phyloP scores from a whole-genome alignment of 2,113 vertebrate genomes.

The Guaruba guarouba region DNA sequence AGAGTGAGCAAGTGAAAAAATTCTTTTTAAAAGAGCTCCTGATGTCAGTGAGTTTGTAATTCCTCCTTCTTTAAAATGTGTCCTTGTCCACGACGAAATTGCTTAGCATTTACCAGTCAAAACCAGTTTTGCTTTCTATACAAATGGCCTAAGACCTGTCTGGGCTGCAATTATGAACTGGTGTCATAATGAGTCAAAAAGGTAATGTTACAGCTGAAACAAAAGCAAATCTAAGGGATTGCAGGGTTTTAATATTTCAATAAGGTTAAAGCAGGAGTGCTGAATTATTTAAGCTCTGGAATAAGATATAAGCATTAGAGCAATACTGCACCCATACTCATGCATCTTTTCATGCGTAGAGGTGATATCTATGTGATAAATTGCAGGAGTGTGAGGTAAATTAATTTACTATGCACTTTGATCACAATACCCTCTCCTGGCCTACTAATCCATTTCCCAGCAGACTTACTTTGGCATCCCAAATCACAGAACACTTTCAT shows the following conservation, averaged over 20 bases:
- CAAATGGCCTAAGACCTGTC: not conserved
- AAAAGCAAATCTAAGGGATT: conserved; percentile 39
- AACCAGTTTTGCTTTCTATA: not conserved
- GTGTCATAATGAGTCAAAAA: conserved; percentile 5
- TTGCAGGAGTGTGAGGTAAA: conserved; percentile 45
- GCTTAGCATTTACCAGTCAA: not conserved
- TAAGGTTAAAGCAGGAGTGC: conserved; percentile 48
- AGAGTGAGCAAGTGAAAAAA: not conserved
- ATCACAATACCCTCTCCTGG: conserved; percentile 44
- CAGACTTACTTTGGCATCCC: not conserved
- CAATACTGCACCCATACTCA: conserved; percentile 27
- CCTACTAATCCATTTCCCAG: conserved; percentile 49
- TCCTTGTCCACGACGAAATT: not conserved
- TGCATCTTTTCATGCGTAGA: conserved; percentile 25
- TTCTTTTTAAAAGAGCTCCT: not conserved
- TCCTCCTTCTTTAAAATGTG: not conserved
- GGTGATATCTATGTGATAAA: conserved; percentile 41
- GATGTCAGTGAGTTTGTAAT: not conserved
- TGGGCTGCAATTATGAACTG: not conserved
- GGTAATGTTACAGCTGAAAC: conserved; percentile 28
- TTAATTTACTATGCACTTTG: conserved; percentile 60
- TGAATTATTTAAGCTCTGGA: conserved; percentile 55
- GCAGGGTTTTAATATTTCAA: conserved; percentile 59
- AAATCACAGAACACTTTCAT: not conserved
- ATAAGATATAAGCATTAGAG: conserved; percentile 47